Base-by-base conservation (phyloP, 2,113 vertebrate genomes). In the Abramis brama region DNA sequence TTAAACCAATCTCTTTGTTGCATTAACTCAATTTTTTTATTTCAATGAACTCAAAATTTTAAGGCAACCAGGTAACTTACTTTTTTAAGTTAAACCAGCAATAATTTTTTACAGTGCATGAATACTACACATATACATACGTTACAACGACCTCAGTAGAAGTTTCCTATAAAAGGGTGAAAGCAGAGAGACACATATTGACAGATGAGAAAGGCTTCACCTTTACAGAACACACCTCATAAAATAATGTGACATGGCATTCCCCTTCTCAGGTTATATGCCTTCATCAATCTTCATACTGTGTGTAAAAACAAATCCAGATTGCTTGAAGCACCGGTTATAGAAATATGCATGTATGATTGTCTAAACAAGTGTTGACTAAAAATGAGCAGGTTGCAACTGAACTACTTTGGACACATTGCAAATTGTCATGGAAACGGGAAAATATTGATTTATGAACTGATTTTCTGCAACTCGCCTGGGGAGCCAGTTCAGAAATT, bases 251-350 rank as follows among this genome's bases (percentile, higher is more conserved):
- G 39, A 30, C 2, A 30, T 3, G 59, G 79, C 39, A 66, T 64
- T 64, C 11, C 39, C 79, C 39, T 45, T 66, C 59, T 80, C 59
- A 30, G 15, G 39, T 30, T 47, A 47, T 30, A 66, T 27, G 78
- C 36, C 52, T 45, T 75, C 43, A 27, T 75, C 71, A 30, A 2
- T 64, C 79, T 62, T 45, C 50, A 13, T 60, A 36, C 78, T 9
- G 78, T 10, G 39, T 62, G 25, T 80, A 80, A 64, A 80, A 64
- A 80, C 78, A 80, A 27, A 27, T 80, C 59, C 33, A 80, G 78
- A 15, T 64, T 19, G 39, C n/a, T 81, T 45, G 78, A 62, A 64
- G 39, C 59, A 81, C 79, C 43, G 79, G 59, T 81, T 47, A 64
- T 27, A 81, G 59, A 81, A 64, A 64, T 80, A 80, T 80, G 79